Base-by-base conservation (phyloP, 2,113 vertebrate genomes). In the Cardinalis cardinalis region DNA sequence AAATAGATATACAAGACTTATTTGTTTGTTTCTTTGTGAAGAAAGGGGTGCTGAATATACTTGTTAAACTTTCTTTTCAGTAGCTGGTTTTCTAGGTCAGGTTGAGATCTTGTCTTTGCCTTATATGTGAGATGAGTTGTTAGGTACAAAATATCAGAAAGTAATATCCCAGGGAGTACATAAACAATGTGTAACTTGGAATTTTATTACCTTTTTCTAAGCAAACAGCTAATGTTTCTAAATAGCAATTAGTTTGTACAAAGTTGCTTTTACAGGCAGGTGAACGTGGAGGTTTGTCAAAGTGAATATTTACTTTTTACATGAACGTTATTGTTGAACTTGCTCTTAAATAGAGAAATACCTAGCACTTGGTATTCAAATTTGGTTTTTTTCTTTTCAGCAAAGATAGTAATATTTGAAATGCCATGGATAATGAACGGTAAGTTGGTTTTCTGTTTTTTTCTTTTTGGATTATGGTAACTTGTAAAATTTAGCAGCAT, bases 371-470 rank as follows among this genome's bases (percentile, higher is more conserved):
- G 18, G 24, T 55, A 60, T 90, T 95, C n/a, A 55, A 72, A 6
- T 66, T 34, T 26, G 16, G 31, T 60, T 40, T 76, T 76, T 93
- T 77, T 88, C 40, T 97, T 97, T 98, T 73, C 96, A 99, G 99
- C 99, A 89, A 99, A 99, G 97, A 99, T 99, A 96, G 98, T 99
- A 85, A 98, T 99, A 72, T 99, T 99, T 92, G 99, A 99, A 95
- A 99, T 99, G 99, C 99, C 99, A 32, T 99, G 99, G 99, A 99
- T 99, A 95, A 99, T 99, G 99, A 99, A 99, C 7, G 99, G 99
- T 99, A 92, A 99, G 98, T 94, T 60, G 1, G 52, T 12, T 40
- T 34, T 29, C 14, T 23, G 49, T 7, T n/a, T 56, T 49, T 26
- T 26, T 14, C 2, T 44, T 31, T 28, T 68, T 3, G 2, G 8